Conservation (phyloP, 2,113 vertebrate species). For the Herpailurus yagouaroundi region DNA sequence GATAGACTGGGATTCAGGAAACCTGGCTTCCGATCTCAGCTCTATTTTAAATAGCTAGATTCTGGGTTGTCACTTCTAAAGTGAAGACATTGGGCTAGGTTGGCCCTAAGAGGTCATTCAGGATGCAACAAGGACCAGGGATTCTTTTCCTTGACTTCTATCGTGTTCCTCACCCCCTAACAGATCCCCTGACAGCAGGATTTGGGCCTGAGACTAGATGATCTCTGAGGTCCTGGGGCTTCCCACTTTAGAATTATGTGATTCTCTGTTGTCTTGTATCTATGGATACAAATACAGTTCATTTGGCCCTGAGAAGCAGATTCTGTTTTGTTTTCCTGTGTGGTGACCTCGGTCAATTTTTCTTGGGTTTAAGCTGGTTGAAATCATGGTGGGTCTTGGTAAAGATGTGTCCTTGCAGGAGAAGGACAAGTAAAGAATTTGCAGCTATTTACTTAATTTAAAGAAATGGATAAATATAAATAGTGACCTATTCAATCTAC, state of each 20-base stretch:
- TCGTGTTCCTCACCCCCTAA: neutral
- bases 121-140: conserved; percentile 5
- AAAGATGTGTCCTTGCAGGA: conserved; percentile 37
- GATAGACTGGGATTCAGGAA: conserved; percentile 29
- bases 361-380: conserved; percentile 51
- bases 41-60: conserved; percentile 48
- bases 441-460: conserved; percentile 41
- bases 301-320: conserved; percentile 38
- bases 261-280: conserved; percentile 72
- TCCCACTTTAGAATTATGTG: conserved; percentile 48
- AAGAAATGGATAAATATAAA: conserved; percentile 45
- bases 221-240: conserved; percentile 57
- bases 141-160: conserved; percentile 47
- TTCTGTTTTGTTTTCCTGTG: conserved; percentile 70
- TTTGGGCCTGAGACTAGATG: conserved; percentile 9
- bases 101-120: neutral
- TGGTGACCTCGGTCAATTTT: conserved; percentile 58
- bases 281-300: conserved; percentile 69
- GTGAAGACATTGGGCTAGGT: neutral
- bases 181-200: neutral
- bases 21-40: conserved; percentile 32
- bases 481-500: neutral
- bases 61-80: neutral
- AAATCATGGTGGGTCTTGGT: conserved; percentile 56
- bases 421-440: conserved; percentile 38